phyloP scores from a whole-genome alignment of 2,113 vertebrate species.

The Centropus unirufus region DNA sequence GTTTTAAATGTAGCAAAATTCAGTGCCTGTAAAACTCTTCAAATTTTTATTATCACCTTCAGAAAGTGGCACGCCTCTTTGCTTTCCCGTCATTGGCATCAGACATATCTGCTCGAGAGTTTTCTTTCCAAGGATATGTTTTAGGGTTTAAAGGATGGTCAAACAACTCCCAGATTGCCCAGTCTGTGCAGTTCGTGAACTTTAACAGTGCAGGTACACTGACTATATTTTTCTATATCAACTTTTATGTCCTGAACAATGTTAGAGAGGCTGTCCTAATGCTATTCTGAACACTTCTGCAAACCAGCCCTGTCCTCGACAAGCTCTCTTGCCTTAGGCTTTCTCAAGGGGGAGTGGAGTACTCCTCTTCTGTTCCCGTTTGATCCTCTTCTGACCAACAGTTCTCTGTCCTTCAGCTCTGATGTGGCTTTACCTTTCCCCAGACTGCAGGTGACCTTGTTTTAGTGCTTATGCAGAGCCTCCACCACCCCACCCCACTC shows the following conservation, averaged over 20 bases:
- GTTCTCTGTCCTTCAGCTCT: constrained; percentile 11
- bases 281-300: not conserved
- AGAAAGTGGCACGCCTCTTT: not conserved
- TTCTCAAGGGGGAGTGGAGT: not conserved
- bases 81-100: not conserved
- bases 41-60: not conserved
- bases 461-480: not conserved
- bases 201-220: not conserved
- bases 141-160: not conserved
- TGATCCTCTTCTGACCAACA: not conserved
- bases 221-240: not conserved
- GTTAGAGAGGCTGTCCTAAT: not conserved
- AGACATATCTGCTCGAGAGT: not conserved
- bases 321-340: not conserved
- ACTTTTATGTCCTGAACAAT: not conserved
- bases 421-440: not conserved
- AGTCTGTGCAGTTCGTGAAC: not conserved
- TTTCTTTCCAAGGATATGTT: not conserved
- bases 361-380: not conserved
- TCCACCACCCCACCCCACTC: not conserved
- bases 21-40: not conserved
- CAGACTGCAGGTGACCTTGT: not conserved
- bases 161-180: not conserved
- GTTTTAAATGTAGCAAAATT: not conserved
- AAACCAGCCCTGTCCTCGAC: not conserved